Evolutionary conservation across 2,888 invertebrate genomes (phyloP).

Genomic region (Drosophila affinis): DNA sequence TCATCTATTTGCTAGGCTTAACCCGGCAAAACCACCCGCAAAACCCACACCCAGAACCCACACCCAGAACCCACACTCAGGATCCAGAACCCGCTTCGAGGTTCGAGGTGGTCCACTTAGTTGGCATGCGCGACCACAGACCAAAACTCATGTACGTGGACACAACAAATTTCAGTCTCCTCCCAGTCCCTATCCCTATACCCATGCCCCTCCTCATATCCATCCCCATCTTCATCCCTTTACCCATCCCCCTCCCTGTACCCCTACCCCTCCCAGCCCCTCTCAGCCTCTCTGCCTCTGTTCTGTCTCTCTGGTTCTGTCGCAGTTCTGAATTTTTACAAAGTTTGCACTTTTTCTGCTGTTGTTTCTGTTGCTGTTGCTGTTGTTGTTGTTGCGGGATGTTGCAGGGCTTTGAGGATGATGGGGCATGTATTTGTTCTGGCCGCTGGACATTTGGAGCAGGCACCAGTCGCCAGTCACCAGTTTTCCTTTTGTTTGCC

Average conservation of each 20-base stretch:
- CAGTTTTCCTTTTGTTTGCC: conserved; percentile 60
- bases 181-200: background rate
- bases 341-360: conserved; percentile 57
- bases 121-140: conserved; percentile 73
- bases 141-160: conserved; percentile 70
- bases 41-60: background rate
- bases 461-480: background rate
- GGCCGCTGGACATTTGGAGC: conserved; percentile 41
- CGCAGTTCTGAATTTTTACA: conserved; percentile 71
- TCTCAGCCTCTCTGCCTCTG: too few species aligned
- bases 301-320: conserved; percentile 6
- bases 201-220: too few species aligned
- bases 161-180: conserved; percentile 52
- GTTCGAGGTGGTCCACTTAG: conserved; percentile 53
- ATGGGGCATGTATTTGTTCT: conserved; percentile 19
- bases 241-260: background rate
- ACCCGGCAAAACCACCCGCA: conserved; percentile 3
- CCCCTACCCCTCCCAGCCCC: too few species aligned
- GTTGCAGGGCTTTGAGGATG: conserved; percentile 14
- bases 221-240: background rate
- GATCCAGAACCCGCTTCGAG: conserved; percentile 2
- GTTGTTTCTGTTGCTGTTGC: too few species aligned
- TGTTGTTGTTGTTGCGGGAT: background rate
- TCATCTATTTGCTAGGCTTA: conserved; percentile 67
- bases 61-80: conserved; percentile 4